Percentiles rank a stretch among this genome's conserved stretches.
Conservation (phyloP, 1,140 invertebrate species). For the Caerostris darwini region DNA sequence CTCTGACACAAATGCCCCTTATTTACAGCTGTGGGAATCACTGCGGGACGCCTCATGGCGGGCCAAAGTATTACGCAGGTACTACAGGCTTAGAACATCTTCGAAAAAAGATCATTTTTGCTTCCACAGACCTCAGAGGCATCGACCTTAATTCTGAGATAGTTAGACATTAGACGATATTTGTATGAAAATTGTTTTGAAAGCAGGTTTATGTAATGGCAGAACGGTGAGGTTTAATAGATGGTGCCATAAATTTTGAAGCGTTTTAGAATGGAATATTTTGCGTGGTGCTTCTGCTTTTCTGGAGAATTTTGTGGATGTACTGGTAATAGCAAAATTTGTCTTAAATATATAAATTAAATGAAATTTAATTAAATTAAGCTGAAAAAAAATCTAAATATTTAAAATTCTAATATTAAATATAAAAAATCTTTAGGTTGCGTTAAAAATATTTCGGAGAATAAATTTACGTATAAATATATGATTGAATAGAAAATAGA, state of each 20-base stretch:
- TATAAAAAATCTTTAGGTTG: too few relatives aligned
- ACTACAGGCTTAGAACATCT: not conserved
- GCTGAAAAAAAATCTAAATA: too few relatives aligned
- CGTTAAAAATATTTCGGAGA: too few relatives aligned
- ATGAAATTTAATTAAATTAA: too few relatives aligned
- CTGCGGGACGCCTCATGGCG: not conserved
- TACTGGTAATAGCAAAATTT: not conserved
- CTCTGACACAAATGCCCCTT: conserved; percentile 46
- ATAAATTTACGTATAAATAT: too few relatives aligned
- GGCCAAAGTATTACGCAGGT: conserved; percentile 1
- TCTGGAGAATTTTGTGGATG: not conserved
- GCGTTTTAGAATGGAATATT: not conserved
- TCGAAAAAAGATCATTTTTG: not conserved
- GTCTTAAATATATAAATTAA: not conserved
- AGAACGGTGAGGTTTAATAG: not conserved
- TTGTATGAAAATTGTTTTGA: not conserved
- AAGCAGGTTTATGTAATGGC: not conserved
- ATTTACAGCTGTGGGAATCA: conserved; percentile 39
- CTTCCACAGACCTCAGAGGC: not conserved
- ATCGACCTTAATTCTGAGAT: not conserved
- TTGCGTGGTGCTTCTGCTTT: not conserved
- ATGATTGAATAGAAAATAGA: too few relatives aligned
- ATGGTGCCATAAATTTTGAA: not conserved
- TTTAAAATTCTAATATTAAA: too few relatives aligned
- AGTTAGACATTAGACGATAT: conserved; percentile 73